A percentile compares a stretch with the other conserved stretches of the same genome.
These are phyloP conservation scores for Allolobophora icterica DNA, from an alignment of 2,888 invertebrate genomes.

Conservation along the genomic window DNA sequence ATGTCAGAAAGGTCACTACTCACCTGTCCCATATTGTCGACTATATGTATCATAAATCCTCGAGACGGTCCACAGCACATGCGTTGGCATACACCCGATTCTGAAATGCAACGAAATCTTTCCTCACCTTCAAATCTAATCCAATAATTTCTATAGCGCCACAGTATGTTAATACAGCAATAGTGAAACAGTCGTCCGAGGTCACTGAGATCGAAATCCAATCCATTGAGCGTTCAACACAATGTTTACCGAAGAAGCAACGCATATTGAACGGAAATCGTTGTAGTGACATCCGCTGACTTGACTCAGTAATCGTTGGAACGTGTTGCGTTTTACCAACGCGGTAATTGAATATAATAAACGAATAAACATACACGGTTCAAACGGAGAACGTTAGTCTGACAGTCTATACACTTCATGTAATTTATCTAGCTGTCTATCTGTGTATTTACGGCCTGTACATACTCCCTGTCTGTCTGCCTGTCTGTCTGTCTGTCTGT, in stretches of 20 bases:
- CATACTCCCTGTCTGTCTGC: too few relatives aligned
- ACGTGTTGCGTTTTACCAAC: too few relatives aligned
- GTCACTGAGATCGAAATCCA: neutral
- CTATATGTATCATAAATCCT: slow-evolving; percentile 64
- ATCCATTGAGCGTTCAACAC: neutral
- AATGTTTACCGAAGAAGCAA: neutral
- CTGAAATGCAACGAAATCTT: neutral
- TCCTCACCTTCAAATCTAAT: neutral
- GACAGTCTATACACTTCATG: too few relatives aligned
- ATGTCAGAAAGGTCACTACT: neutral
- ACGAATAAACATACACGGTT: too few relatives aligned
- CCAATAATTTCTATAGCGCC: neutral
- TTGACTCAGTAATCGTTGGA: neutral
- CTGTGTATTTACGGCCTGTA: too few relatives aligned
- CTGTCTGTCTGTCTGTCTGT: too few relatives aligned
- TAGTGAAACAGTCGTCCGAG: neutral
- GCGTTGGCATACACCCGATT: slow-evolving; percentile 54
- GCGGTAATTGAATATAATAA: too few relatives aligned
- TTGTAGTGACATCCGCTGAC: neutral
- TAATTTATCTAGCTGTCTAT: too few relatives aligned
- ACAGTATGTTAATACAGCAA: neutral
- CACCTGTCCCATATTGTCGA: slow-evolving; percentile 61
- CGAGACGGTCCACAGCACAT: slow-evolving; percentile 64
- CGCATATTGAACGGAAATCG: neutral
- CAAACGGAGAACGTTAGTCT: too few relatives aligned